These are phyloP conservation scores for Strigamia maritima DNA, from an alignment of 2,888 invertebrate genomes.

Conservation along the genomic window DNA sequence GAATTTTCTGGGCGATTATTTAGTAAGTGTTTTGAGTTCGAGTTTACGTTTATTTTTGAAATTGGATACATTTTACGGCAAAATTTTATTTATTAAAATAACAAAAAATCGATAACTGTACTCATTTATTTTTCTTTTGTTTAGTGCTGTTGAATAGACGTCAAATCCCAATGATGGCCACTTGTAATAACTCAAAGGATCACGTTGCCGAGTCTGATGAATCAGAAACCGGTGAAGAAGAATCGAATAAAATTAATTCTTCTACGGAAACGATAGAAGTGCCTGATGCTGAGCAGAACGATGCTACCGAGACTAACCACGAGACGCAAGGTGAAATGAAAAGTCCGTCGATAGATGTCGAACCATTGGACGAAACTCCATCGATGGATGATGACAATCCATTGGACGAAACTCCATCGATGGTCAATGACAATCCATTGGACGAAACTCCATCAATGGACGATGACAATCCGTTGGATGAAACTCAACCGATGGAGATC, in stretches of 20 bases:
- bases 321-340: not conserved
- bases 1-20: not conserved
- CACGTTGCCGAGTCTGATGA: not conserved
- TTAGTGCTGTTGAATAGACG: conserved; percentile 17
- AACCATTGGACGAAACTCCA: too few species aligned
- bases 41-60: not conserved
- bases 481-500: not conserved
- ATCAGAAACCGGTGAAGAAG: not conserved
- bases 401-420: too few species aligned
- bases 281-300: not conserved
- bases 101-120: conserved; percentile 8
- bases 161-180: not conserved
- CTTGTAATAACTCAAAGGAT: not conserved
- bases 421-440: not conserved
- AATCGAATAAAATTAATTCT: not conserved
- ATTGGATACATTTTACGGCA: not conserved
- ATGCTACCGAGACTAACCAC: not conserved
- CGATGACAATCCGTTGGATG: not conserved
- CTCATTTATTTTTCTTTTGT: not conserved
- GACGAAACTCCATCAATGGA: too few species aligned
- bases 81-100: not conserved
- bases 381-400: not conserved
- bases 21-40: not conserved
- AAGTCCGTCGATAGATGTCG: not conserved
- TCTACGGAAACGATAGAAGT: not conserved